phyloP scores from a whole-genome alignment of 2,888 invertebrate species.

The Ectobius pallidus region DNA sequence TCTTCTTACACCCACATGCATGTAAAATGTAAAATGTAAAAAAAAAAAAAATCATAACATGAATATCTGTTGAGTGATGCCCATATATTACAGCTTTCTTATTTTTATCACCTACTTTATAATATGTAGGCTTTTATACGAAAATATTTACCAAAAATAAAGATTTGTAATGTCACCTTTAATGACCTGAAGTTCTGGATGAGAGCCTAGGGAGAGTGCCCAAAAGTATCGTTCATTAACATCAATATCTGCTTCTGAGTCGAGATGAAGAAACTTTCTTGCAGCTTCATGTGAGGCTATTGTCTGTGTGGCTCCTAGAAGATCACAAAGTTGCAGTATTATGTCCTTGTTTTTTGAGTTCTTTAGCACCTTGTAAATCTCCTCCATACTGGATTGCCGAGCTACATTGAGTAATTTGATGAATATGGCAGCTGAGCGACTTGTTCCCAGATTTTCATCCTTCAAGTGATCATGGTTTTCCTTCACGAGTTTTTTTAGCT shows the following conservation, averaged over 20 bases:
- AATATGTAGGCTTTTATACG: too few species aligned
- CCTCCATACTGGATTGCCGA: conserved; percentile 63
- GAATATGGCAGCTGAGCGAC: conserved; percentile 68
- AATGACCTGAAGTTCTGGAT: conserved; percentile 64
- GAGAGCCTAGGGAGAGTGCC: conserved; percentile 70
- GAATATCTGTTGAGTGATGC: too few species aligned
- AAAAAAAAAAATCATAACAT: too few species aligned
- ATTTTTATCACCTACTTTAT: too few species aligned
- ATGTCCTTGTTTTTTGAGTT: conserved; percentile 63
- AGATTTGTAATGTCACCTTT: conserved; percentile 52
- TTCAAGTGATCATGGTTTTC: conserved; percentile 61
- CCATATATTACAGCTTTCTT: too few species aligned
- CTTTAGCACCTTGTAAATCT: conserved; percentile 64
- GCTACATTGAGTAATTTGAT: conserved; percentile 67
- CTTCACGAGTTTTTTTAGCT: conserved; percentile 63
- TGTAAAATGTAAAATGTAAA: too few species aligned
- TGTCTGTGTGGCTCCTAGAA: conserved; percentile 74
- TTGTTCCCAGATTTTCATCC: conserved; percentile 64
- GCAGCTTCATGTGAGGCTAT: conserved; percentile 69
- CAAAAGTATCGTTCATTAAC: conserved; percentile 75
- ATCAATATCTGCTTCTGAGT: conserved; percentile 60
- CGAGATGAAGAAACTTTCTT: conserved; percentile 65
- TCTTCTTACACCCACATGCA: too few species aligned
- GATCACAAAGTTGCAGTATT: conserved; percentile 69
- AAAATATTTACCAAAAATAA: too few species aligned